Conservation (phyloP, 1,140 invertebrate species). For the Geopemphigus sp. region DNA sequence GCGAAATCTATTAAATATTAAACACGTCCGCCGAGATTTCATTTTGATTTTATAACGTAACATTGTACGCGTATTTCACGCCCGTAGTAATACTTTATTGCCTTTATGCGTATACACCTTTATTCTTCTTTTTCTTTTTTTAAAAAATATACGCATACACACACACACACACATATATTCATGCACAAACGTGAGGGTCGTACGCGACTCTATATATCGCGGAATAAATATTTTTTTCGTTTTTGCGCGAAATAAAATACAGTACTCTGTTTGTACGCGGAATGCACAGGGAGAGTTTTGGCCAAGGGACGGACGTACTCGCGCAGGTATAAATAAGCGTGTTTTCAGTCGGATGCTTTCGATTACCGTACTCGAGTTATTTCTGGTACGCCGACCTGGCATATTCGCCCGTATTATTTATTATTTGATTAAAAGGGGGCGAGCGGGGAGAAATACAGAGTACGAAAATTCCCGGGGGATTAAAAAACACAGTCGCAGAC, state of each 20-base stretch:
- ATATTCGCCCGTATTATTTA: slow-evolving; percentile 23
- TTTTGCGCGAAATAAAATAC: slow-evolving; percentile 16
- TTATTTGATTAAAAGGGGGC: slow-evolving; percentile 42
- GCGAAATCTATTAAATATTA: slow-evolving; percentile 14
- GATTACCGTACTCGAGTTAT: slow-evolving; percentile 44
- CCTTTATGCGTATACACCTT: slow-evolving; percentile 23
- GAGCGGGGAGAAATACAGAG: slow-evolving; percentile 2
- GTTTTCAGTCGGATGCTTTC: slow-evolving; percentile 45
- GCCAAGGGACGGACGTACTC: neutral
- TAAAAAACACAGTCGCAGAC: slow-evolving; percentile 30
- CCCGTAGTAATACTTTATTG: neutral
- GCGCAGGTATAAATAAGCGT: slow-evolving; percentile 48
- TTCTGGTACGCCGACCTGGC: slow-evolving; percentile 25
- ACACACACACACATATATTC: neutral
- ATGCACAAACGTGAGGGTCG: neutral
- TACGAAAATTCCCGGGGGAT: slow-evolving; percentile 10
- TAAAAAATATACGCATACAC: neutral
- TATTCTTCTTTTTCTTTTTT: neutral
- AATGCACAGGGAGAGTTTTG: slow-evolving; percentile 1
- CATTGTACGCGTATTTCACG: neutral
- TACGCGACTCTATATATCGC: neutral
- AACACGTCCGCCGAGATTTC: neutral
- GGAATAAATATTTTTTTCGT: neutral
- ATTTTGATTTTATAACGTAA: slow-evolving; percentile 20
- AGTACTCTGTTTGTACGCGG: neutral